Percentiles rank a stretch among this genome's conserved stretches.
Evolutionary conservation across 2,888 invertebrate species (phyloP).

Genomic region (Apamea anceps): DNA sequence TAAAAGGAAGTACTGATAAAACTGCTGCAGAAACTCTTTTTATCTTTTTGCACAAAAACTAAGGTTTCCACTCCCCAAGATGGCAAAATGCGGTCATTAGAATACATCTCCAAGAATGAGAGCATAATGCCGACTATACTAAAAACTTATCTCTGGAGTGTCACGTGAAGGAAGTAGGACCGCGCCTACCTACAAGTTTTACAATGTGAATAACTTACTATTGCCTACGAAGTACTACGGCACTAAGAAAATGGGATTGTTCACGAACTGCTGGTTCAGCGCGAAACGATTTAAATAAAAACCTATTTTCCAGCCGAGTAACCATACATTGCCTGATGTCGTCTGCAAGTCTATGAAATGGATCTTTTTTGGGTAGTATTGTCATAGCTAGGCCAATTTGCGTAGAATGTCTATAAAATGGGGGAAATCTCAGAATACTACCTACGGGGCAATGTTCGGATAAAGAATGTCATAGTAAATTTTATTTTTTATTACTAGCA

Average conservation of each 20-base stretch:
- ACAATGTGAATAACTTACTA: constrained; percentile 32
- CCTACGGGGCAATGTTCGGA: constrained; percentile 67
- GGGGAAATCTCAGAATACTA: constrained; percentile 49
- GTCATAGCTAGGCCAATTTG: constrained; percentile 41
- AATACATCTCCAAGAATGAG: constrained; percentile 15
- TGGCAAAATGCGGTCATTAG: constrained; percentile 37
- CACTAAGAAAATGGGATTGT: constrained; percentile 31
- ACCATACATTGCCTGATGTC: constrained; percentile 27
- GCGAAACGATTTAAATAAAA: constrained; percentile 54
- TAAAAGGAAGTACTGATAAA: not conserved
- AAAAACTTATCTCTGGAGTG: constrained; percentile 40
- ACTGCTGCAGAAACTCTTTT: constrained; percentile 8
- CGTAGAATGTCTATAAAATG: constrained; percentile 51
- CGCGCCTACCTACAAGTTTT: constrained; percentile 30
- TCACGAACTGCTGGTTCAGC: constrained; percentile 21
- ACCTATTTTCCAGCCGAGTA: constrained; percentile 35
- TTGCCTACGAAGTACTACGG: constrained; percentile 32
- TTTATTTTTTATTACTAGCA: constrained; percentile 73
- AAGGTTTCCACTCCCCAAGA: constrained; percentile 21
- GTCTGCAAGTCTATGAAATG: constrained; percentile 22
- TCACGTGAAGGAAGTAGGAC: constrained; percentile 21
- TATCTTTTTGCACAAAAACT: constrained; percentile 26
- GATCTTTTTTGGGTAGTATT: constrained; percentile 40
- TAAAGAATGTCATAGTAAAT: constrained; percentile 69
- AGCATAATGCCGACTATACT: constrained; percentile 22